Evolutionary conservation across 1,140 invertebrate genomes (phyloP), one percentile per base, ranked within the genome.

Genomic region (Hypothenemus hampei): DNA sequence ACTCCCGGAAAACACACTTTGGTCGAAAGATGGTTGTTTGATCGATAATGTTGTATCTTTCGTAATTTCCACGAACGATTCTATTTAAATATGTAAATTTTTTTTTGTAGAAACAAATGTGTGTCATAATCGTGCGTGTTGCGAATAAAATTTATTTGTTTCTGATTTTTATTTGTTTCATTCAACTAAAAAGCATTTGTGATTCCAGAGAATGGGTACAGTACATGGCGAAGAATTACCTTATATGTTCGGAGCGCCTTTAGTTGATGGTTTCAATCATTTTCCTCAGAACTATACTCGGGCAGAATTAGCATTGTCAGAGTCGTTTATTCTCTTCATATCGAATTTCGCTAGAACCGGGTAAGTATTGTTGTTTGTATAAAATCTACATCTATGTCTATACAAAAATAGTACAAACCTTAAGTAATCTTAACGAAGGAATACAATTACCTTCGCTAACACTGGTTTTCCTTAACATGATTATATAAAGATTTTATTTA

Each of bases 331-430:
- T 68, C 80, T 87, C 41, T 93, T 86, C 67, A 85, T 92, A 60
- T 84, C 87, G 2, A 96, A 94, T 74, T 97, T 96, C 72, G 87
- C 87, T 1, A 88, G 86, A 74, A 86, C 83, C n/a, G 93, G 92
- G 92, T 95, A 76, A 84, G 82, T 78, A 6, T 10, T 41, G 11
- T 41, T 37, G 35, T 13, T 37, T 13, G n/a, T 15, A 31, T 11
- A 8, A 11, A 31, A 31, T 31, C 26, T 31, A 13, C 26, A n/a
- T n/a, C n/a, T n/a, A n/a, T n/a, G n/a, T n/a, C n/a, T n/a, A n/a
- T n/a, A n/a, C n/a, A n/a, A n/a, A n/a, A n/a, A n/a, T n/a, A n/a
- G n/a, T n/a, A n/a, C n/a, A n/a, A n/a, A n/a, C n/a, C n/a, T n/a
- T n/a, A n/a, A n/a, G n/a, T n/a, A n/a, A n/a, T n/a, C n/a, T n/a